Evolutionary conservation across 2,888 invertebrate species (phyloP).

Genomic region (Melanotus villosus): DNA sequence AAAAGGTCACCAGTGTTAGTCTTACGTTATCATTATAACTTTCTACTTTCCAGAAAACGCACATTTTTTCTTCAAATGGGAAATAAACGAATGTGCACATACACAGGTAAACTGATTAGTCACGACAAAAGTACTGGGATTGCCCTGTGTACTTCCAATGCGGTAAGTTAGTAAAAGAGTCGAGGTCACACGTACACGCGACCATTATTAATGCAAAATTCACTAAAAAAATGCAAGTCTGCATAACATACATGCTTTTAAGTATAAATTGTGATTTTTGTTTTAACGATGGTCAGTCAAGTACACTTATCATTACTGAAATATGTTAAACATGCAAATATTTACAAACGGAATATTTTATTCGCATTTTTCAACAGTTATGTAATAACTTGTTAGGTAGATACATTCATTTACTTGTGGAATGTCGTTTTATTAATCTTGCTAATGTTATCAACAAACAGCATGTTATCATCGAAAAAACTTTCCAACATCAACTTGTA

Average conservation of each 20-base stretch:
- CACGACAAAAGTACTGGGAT: slow-evolving; percentile 38
- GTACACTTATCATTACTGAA: too few species aligned
- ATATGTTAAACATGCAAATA: too few species aligned
- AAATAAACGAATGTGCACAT: slow-evolving; percentile 3
- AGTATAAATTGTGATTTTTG: too few species aligned
- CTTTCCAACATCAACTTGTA: too few species aligned
- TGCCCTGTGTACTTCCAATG: slow-evolving; percentile 22
- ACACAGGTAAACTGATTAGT: slow-evolving; percentile 31
- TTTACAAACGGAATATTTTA: too few species aligned
- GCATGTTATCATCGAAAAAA: too few species aligned
- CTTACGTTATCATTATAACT: background rate
- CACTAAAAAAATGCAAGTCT: slow-evolving; percentile 26
- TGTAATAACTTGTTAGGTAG: too few species aligned
- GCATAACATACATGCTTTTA: background rate
- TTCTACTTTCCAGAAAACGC: background rate
- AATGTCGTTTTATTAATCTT: too few species aligned
- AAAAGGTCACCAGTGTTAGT: slow-evolving; percentile 1
- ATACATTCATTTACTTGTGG: too few species aligned
- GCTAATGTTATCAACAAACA: too few species aligned
- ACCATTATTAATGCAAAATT: slow-evolving; percentile 28
- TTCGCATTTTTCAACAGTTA: too few species aligned
- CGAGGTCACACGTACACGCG: slow-evolving; percentile 23
- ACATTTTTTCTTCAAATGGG: background rate
- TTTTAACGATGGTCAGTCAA: too few species aligned
- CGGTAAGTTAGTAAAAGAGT: slow-evolving; percentile 14